These are phyloP conservation scores for Phyllotreta cruciferae DNA, from an alignment of 2,888 invertebrate species.

Conservation along the genomic window DNA sequence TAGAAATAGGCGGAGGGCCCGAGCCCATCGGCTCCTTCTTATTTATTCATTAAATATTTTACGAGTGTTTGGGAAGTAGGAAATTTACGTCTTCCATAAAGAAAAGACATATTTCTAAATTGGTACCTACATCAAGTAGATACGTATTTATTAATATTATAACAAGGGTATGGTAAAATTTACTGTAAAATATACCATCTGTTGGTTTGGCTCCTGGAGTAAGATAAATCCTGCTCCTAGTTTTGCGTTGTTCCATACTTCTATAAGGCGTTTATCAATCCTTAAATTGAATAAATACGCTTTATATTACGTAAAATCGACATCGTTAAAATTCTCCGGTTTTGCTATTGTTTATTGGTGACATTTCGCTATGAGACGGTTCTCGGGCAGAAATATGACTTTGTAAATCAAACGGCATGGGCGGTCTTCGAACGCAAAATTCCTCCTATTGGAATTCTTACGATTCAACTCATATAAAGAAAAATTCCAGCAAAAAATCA, in stretches of 20 bases:
- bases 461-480: background rate
- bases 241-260: constrained; percentile 7
- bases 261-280: constrained; percentile 34
- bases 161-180: no score
- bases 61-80: background rate
- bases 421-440: constrained; percentile 17
- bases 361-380: constrained; percentile 30
- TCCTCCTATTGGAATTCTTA: background rate
- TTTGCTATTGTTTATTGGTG: constrained; percentile 32
- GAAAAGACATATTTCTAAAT: background rate
- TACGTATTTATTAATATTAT: no score
- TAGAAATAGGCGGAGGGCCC: constrained; percentile 29
- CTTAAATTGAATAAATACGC: constrained; percentile 33
- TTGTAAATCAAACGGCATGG: constrained; percentile 15
- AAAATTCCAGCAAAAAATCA: no score
- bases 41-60: background rate
- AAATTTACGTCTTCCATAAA: background rate
- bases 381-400: constrained; percentile 25
- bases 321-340: constrained; percentile 36
- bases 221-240: constrained; percentile 4
- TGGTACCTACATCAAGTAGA: no score
- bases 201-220: constrained; percentile 7
- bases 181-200: background rate
- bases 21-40: background rate
- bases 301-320: constrained; percentile 35